Evolutionary conservation across 2,113 vertebrate genomes (phyloP), one percentile per base, ranked within the genome.

Genomic region (Sorex fumeus): DNA sequence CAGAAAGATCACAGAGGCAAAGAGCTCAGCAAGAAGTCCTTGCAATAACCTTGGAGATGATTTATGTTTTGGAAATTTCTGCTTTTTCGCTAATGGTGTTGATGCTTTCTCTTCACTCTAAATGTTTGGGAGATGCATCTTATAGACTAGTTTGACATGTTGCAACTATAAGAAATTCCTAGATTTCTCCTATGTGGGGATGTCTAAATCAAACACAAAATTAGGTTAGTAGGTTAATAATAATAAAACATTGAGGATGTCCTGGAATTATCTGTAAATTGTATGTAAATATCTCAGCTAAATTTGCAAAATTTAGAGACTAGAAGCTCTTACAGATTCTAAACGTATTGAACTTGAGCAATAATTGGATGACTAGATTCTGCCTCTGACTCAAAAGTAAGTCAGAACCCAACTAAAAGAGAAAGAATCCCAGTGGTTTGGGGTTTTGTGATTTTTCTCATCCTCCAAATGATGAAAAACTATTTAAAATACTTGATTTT

Each of bases 401-500:
- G 30, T 77, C 34, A n/a, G 32, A 36, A 12, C 11, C 9, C 36
- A 9, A 1, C 6, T 12, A 28, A n/a, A 30, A 90, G 71, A 69
- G 23, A 21, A 69, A 36, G 12, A 32, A 23, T 10, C 3, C 18
- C 2, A 4, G 1, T 53, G 40, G 25, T 12, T 80, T 43, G 81
- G 40, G 57, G 6, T 34, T 70, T 8, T 57, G 28, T 15, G 4
- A 81, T 6, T 19, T 47, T 84, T 78, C 28, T 77, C 72, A 82
- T 16, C 15, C 8, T 67, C 4, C 43, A 83, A 76, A 53, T 67
- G n/a, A 86, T n/a, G 45, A 78, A 47, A 80, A 81, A 18, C 32
- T 80, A 12, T 45, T 84, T 10, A n/a, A 80, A 72, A 72, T 30
- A 88, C 74, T 91, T 23, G 43, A 19, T 78, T 74, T 57, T 34